A percentile compares a stretch with the other conserved stretches of the same genome.
These are phyloP conservation scores for Torymus aiolomorphi DNA, from an alignment of 2,888 invertebrate species.

Conservation along the genomic window DNA sequence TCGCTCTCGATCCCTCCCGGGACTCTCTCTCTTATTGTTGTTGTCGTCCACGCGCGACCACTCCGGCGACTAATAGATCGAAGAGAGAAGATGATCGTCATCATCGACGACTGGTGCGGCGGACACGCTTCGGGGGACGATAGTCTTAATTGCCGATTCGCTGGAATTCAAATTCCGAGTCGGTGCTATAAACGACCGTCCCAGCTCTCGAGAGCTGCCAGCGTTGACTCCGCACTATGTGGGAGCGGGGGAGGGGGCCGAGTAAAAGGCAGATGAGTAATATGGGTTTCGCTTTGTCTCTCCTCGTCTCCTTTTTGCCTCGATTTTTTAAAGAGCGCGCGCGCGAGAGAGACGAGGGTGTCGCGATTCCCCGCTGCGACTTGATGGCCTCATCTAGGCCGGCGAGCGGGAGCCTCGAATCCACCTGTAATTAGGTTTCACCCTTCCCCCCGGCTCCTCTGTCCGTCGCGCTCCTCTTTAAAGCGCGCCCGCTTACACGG, in stretches of 20 bases:
- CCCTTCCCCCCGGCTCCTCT: slow-evolving; percentile 1
- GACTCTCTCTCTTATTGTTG: not conserved
- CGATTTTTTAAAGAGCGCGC: slow-evolving; percentile 47
- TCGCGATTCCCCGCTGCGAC: slow-evolving; percentile 74
- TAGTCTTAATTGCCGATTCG: too few relatives aligned
- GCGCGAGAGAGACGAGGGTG: slow-evolving; percentile 65
- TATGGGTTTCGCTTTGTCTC: slow-evolving; percentile 67
- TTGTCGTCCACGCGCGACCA: too few relatives aligned
- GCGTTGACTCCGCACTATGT: not conserved
- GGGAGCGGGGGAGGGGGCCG: slow-evolving; percentile 46
- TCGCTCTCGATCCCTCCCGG: too few relatives aligned
- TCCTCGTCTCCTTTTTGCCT: slow-evolving; percentile 59
- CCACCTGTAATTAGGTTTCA: slow-evolving; percentile 73
- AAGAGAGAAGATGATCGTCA: slow-evolving; percentile 54
- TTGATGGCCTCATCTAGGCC: slow-evolving; percentile 68
- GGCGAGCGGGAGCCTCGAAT: slow-evolving; percentile 60
- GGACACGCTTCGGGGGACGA: too few relatives aligned
- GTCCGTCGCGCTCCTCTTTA: not conserved
- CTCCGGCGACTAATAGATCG: not conserved
- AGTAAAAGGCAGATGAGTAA: slow-evolving; percentile 71
- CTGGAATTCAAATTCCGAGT: not conserved
- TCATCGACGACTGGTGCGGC: slow-evolving; percentile 25
- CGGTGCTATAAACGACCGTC: slow-evolving; percentile 55
- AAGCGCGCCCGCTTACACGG: not conserved
- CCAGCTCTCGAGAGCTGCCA: slow-evolving; percentile 37